Percentiles rank a stretch among this genome's conserved stretches.
Evolutionary conservation across 2,113 vertebrate species (phyloP).

Genomic region (Trogon surrucura): DNA sequence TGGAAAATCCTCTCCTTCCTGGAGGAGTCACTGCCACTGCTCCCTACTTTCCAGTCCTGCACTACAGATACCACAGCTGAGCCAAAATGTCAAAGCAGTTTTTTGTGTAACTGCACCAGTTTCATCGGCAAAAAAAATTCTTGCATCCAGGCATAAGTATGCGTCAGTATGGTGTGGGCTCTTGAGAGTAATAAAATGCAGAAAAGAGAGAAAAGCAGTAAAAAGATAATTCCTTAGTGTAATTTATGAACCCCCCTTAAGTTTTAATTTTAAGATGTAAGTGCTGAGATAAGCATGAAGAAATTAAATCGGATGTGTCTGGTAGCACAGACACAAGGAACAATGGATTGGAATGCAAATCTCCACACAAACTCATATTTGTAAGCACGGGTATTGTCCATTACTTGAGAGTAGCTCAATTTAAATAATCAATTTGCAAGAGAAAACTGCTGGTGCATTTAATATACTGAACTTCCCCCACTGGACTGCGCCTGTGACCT

Average conservation of each 20-base stretch:
- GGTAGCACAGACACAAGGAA: slow-evolving; percentile 20
- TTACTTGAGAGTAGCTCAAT: slow-evolving; percentile 64
- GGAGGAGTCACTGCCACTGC: not conserved
- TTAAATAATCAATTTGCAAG: slow-evolving; percentile 72
- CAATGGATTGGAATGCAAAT: slow-evolving; percentile 60
- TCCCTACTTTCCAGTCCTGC: not conserved
- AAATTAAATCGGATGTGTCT: slow-evolving; percentile 35
- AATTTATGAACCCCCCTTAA: not conserved
- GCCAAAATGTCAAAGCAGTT: not conserved
- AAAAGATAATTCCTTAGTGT: not conserved
- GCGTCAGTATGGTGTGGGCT: not conserved
- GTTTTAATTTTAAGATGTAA: slow-evolving; percentile 42
- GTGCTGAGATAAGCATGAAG: slow-evolving; percentile 45
- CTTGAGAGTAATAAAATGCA: not conserved
- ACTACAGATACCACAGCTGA: not conserved
- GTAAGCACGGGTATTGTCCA: slow-evolving; percentile 33
- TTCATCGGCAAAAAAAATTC: not conserved
- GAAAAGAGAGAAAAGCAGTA: not conserved
- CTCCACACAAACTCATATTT: slow-evolving; percentile 50
- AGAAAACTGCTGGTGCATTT: slow-evolving; percentile 70
- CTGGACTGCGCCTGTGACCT: slow-evolving; percentile 20
- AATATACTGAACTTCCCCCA: slow-evolving; percentile 68
- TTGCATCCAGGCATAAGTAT: not conserved
- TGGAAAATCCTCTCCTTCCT: not conserved
- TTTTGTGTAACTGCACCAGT: not conserved